These are phyloP conservation scores for Pangasianodon hypophthalmus DNA, from an alignment of 2,113 vertebrate genomes.

Conservation along the genomic window DNA sequence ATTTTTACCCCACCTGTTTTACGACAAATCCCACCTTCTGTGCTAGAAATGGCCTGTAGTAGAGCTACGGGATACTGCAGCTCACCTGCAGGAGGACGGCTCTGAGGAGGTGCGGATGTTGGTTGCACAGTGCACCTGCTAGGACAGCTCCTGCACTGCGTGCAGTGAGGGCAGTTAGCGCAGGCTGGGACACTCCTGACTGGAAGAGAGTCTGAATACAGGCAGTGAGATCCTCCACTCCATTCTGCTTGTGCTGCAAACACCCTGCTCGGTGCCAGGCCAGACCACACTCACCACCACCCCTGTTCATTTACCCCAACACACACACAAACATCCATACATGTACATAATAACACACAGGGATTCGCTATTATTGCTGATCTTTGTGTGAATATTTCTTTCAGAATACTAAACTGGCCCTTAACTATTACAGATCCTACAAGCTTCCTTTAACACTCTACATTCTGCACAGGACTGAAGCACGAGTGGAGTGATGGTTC, in stretches of 20 bases:
- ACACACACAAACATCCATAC: background rate
- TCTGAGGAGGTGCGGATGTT: slow-evolving; percentile 77
- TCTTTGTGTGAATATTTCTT: background rate
- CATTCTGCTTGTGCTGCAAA: slow-evolving; percentile 80
- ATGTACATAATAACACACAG: background rate
- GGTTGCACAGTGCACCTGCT: slow-evolving; percentile 88
- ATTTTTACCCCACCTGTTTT: background rate
- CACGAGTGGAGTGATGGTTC: background rate
- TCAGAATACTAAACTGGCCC: background rate
- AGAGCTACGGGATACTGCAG: background rate
- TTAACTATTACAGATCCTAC: background rate
- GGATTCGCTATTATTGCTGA: background rate
- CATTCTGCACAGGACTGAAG: background rate
- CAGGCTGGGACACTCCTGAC: slow-evolving; percentile 82
- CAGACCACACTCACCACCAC: slow-evolving; percentile 89
- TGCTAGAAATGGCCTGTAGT: background rate
- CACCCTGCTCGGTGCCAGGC: slow-evolving; percentile 85
- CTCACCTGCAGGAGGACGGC: slow-evolving; percentile 85
- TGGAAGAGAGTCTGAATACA: slow-evolving; percentile 82
- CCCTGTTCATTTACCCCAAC: slow-evolving; percentile 71
- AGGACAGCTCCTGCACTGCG: slow-evolving; percentile 91
- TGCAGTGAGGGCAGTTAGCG: slow-evolving; percentile 77
- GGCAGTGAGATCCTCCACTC: slow-evolving; percentile 85
- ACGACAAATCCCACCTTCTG: background rate
- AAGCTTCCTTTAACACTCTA: background rate